Conservation (phyloP, 2,797 vertebrate genomes). For the Eulemur mongoz region DNA sequence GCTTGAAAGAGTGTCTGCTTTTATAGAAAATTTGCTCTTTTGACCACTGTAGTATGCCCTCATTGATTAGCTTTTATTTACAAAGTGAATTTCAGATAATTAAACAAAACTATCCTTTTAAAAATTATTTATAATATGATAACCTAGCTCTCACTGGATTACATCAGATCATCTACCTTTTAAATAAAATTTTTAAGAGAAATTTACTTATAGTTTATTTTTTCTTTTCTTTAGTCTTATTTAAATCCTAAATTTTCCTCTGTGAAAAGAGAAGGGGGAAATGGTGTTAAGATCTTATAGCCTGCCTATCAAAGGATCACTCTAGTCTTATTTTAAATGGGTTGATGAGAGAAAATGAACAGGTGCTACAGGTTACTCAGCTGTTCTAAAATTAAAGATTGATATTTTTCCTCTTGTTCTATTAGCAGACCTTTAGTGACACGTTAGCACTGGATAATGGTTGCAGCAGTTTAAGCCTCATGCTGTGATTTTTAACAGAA, state of each 20-base stretch:
- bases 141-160: neutral
- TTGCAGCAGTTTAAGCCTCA: slow-evolving; percentile 80
- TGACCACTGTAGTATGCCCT: neutral
- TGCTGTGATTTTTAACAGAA: slow-evolving; percentile 83
- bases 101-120: slow-evolving; percentile 21
- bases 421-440: slow-evolving; percentile 80
- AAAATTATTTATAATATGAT: neutral
- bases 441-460: slow-evolving; percentile 81
- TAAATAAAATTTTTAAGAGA: slow-evolving; percentile 42
- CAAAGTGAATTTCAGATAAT: slow-evolving; percentile 44
- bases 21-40: slow-evolving; percentile 12
- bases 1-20: slow-evolving; percentile 37
- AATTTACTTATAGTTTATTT: neutral
- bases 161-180: neutral
- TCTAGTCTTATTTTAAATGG: slow-evolving; percentile 41
- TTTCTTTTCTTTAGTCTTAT: neutral
- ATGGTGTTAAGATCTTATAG: neutral
- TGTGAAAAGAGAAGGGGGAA: neutral
- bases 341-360: slow-evolving; percentile 73
- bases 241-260: slow-evolving; percentile 33
- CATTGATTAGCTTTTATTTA: slow-evolving; percentile 37
- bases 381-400: slow-evolving; percentile 80
- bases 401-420: slow-evolving; percentile 82
- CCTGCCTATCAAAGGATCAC: slow-evolving; percentile 57
- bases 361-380: slow-evolving; percentile 78